Evolutionary conservation across 2,797 vertebrate species (phyloP), one percentile per base, ranked within the genome.

Genomic region (Lates japonicus): DNA sequence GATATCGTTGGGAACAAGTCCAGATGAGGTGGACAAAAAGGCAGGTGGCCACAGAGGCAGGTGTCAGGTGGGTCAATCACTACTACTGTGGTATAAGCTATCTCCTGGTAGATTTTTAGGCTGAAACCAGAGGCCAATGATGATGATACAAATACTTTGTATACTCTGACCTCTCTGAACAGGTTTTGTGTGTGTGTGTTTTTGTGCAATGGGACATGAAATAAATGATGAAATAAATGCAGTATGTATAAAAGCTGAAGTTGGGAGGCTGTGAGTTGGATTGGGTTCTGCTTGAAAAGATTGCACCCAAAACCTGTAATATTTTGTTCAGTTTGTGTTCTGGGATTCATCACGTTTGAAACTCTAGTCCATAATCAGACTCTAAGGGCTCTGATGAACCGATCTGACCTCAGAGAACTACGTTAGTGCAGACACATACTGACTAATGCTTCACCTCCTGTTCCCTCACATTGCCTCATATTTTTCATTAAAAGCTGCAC

Each of bases 1-100:
- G 93, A 98, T 99, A 96, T 99, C 0, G 97, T 99, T 0, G 98
- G 97, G 76, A 99, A 99, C 88, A 99, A 99, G 88, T 97, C n/a
- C 97, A 0, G 98, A 99, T 3, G 98, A 98, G 72, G 97, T 96
- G 80, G 95, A 97, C 92, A 98, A 97, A n/a, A 92, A 97, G 98
- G 93, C 98, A 99, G 94, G 98, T 99, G 93, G 96, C 97, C 86
- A 97, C 93, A 70, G 97, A 97, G 87, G 97, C 98, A 93, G 98
- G 98, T 9, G 87, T 96, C 91, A 98, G 97, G 98, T 99, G 88
- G 83, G 94, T 84, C 70, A 22, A 1, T 54, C 31, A 7, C 19
- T 11, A 20, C 13, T 5, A 42, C 35, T 29, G n/a, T 57, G 60
- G 48, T 48, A 29, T 29, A 4, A 7, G 46, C 46, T 22, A 8